Evolutionary conservation across 2,113 vertebrate species (phyloP).

Genomic region (Lophochroa leadbeateri): DNA sequence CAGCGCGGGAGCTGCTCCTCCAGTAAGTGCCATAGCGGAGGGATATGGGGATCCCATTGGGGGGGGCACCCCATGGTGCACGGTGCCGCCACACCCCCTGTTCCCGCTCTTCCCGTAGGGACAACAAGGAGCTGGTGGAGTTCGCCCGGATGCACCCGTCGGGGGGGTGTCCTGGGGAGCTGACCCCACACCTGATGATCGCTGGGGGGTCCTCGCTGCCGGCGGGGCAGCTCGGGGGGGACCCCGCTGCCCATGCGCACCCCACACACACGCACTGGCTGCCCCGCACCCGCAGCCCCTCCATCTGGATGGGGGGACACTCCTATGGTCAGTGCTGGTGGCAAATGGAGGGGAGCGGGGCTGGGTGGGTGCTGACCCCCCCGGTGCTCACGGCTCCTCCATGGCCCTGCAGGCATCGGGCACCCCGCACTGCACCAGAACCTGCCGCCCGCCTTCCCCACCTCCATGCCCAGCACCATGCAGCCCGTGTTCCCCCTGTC

Average conservation of each 20-base stretch:
- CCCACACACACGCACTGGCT: conserved; percentile 93
- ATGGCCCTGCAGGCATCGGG: conserved; percentile 81
- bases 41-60: neutral
- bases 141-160: conserved; percentile 91
- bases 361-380: neutral
- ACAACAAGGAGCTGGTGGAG: conserved; percentile 93
- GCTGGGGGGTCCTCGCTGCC: conserved; percentile 86
- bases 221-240: conserved; percentile 84
- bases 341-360: neutral
- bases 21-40: conserved; percentile 76
- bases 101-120: conserved; percentile 68
- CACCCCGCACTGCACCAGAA: conserved; percentile 94
- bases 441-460: conserved; percentile 89
- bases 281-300: conserved; percentile 93
- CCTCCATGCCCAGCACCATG: conserved; percentile 90
- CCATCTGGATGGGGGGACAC: conserved; percentile 95
- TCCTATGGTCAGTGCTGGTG: conserved; percentile 84
- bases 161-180: conserved; percentile 88
- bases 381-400: neutral
- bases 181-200: conserved; percentile 91
- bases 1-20: conserved; percentile 85
- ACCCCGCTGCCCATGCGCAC: conserved; percentile 85
- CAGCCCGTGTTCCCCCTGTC: conserved; percentile 92
- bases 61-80: too few species aligned
- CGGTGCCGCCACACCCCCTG: too few species aligned